These are phyloP conservation scores for Pseudorhiza aurosa DNA, from an alignment of 30 jellyfish, hydroid and myxozoan genomes.

Conservation along the genomic window DNA sequence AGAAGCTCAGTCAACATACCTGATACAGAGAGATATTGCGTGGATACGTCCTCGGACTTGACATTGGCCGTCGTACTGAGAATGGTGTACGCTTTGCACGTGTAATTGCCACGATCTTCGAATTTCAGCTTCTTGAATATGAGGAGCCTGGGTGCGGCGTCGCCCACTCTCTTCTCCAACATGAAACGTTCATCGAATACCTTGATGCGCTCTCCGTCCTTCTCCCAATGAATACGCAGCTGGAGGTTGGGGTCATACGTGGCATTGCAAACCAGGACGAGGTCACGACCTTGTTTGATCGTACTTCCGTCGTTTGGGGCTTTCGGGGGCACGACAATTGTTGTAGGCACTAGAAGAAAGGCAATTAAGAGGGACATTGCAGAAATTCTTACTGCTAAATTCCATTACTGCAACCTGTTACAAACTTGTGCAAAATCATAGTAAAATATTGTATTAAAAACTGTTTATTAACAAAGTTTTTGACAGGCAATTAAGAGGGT, in stretches of 20 bases:
- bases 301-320: constrained; percentile 47
- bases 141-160: constrained; percentile 90
- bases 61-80: constrained; percentile 51
- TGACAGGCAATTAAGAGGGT: too few relatives aligned
- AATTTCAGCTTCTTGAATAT: constrained; percentile 49
- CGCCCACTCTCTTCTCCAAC: constrained; percentile 88
- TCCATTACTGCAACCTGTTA: too few relatives aligned
- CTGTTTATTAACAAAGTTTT: too few relatives aligned
- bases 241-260: constrained; percentile 81
- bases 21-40: constrained; percentile 54
- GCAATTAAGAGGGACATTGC: too few relatives aligned
- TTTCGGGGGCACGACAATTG: constrained; percentile 25
- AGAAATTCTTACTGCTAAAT: too few relatives aligned
- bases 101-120: constrained; percentile 85
- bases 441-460: too few relatives aligned
- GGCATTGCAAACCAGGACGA: constrained; percentile 82
- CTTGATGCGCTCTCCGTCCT: constrained; percentile 88
- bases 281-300: constrained; percentile 37
- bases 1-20: constrained; percentile 19
- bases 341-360: constrained; percentile 14
- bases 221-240: constrained; percentile 90
- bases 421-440: too few relatives aligned
- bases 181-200: constrained; percentile 73
- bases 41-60: constrained; percentile 40
- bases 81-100: constrained; percentile 93